Evolutionary conservation across 2,888 invertebrate genomes (phyloP).

Genomic region (Diarsia rubi): DNA sequence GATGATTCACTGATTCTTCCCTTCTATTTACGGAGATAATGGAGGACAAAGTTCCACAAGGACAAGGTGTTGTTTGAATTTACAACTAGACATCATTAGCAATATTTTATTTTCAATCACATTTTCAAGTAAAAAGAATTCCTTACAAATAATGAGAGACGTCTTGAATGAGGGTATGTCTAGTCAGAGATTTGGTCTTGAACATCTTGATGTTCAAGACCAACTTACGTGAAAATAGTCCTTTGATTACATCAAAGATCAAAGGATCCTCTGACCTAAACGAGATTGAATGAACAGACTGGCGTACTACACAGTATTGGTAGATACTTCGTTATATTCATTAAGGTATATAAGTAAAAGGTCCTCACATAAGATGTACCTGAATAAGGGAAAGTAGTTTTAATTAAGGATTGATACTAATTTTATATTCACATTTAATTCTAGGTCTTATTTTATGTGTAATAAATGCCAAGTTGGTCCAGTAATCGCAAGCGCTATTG

Average conservation of each 20-base stretch:
- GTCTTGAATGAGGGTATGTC: no score
- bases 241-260: conserved; percentile 47
- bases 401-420: conserved; percentile 34
- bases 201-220: no score
- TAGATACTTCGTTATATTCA: conserved; percentile 36
- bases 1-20: no score
- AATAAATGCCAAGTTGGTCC: background rate
- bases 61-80: background rate
- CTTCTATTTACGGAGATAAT: no score
- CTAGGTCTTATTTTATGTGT: background rate
- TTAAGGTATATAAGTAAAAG: conserved; percentile 37
- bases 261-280: conserved; percentile 43
- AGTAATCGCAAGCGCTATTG: background rate
- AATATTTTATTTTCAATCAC: background rate
- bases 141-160: conserved; percentile 6
- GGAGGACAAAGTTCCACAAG: no score
- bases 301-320: conserved; percentile 26
- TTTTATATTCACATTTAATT: background rate
- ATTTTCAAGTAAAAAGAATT: background rate
- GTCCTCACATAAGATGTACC: conserved; percentile 20
- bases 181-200: no score
- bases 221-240: conserved; percentile 25
- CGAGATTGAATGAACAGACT: conserved; percentile 22
- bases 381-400: conserved; percentile 23
- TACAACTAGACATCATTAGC: conserved; percentile 12